A percentile compares a stretch with the other conserved stretches of the same genome.
Evolutionary conservation across 2,888 invertebrate species (phyloP).

Genomic region (Oxycera nigricornis): DNA sequence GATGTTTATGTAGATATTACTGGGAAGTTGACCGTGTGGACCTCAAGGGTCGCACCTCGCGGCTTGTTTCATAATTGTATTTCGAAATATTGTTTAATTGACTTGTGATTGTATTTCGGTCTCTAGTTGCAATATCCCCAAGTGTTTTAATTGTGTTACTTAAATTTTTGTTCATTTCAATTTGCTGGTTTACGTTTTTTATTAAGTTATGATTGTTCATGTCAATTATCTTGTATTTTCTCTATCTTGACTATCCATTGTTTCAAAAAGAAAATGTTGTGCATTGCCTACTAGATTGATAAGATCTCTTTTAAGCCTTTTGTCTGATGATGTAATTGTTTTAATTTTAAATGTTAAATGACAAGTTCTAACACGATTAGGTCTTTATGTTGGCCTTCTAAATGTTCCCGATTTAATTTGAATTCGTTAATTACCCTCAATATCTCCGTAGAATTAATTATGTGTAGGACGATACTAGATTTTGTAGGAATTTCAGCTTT

Average conservation of each 20-base stretch:
- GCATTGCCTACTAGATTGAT: slow-evolving; percentile 29
- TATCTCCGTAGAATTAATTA: slow-evolving; percentile 8
- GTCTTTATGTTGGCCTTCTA: slow-evolving; percentile 17
- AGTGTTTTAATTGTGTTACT: slow-evolving; percentile 11
- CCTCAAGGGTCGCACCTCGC: no score
- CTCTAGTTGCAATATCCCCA: not conserved
- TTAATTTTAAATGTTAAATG: slow-evolving; percentile 19
- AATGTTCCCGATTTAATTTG: not conserved
- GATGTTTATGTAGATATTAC: no score
- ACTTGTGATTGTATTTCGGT: not conserved
- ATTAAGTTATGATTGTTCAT: slow-evolving; percentile 39
- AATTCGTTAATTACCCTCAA: slow-evolving; percentile 2
- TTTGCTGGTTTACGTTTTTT: slow-evolving; percentile 40
- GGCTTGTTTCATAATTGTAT: not conserved
- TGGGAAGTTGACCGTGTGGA: no score
- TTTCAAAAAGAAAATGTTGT: slow-evolving; percentile 36
- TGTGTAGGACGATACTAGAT: slow-evolving; percentile 6
- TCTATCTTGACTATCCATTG: slow-evolving; percentile 40
- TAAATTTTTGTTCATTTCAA: slow-evolving; percentile 37
- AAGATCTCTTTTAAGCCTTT: slow-evolving; percentile 38
- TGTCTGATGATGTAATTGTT: slow-evolving; percentile 20
- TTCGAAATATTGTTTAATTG: not conserved
- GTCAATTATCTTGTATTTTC: slow-evolving; percentile 26
- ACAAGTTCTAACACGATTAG: slow-evolving; percentile 2
- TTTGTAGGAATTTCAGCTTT: not conserved